These are phyloP conservation scores for Heliconius charithonia DNA, from an alignment of 2,888 invertebrate genomes.

Conservation along the genomic window DNA sequence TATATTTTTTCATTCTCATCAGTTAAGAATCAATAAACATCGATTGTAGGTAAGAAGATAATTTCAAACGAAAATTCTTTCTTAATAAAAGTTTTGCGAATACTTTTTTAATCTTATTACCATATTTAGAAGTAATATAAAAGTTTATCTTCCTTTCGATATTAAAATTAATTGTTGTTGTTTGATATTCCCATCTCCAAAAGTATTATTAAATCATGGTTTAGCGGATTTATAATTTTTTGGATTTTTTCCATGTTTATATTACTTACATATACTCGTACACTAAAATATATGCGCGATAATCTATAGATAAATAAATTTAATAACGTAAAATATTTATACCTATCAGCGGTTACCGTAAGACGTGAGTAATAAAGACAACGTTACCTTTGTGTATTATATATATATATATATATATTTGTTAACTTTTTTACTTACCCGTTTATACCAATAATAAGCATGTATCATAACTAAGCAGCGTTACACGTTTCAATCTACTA, in stretches of 20 bases:
- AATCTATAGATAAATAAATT: neutral
- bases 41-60: conserved; percentile 7
- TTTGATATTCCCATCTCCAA: neutral
- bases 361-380: too few relatives aligned
- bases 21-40: neutral
- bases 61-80: conserved; percentile 15
- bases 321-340: too few relatives aligned
- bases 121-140: conserved; percentile 37
- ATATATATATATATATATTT: neutral
- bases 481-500: too few relatives aligned
- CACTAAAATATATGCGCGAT: neutral
- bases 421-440: neutral
- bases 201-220: neutral
- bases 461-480: too few relatives aligned
- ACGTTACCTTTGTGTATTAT: neutral
- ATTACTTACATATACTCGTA: neutral
- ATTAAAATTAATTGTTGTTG: neutral
- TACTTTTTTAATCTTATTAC: conserved; percentile 30
- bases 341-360: too few relatives aligned
- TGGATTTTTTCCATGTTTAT: neutral
- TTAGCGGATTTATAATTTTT: neutral
- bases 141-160: conserved; percentile 5
- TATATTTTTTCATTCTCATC: neutral
- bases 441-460: neutral
- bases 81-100: conserved; percentile 29